Evolutionary conservation across 2,797 vertebrate species (phyloP).

Genomic region (Prionace glauca): DNA sequence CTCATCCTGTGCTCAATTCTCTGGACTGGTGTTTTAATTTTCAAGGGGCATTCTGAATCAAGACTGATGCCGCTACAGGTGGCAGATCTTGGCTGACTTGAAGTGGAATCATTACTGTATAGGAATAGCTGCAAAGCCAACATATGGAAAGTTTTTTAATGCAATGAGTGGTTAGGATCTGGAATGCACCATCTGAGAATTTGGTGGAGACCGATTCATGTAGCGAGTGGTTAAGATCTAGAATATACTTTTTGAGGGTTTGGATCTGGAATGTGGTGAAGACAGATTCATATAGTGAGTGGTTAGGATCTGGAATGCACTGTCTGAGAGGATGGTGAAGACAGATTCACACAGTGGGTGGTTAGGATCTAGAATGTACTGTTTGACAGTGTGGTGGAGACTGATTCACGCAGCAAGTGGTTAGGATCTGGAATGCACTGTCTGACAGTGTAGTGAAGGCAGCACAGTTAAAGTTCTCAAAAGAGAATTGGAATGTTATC

Average conservation of each 20-base stretch:
- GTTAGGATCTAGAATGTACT: not conserved
- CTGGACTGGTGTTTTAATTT: not conserved
- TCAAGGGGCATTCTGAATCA: not conserved
- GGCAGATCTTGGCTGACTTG: not conserved
- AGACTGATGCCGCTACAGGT: not conserved
- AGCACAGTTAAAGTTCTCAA: not conserved
- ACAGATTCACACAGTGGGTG: no score
- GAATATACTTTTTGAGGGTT: not conserved
- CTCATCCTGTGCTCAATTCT: not conserved
- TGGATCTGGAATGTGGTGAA: no score
- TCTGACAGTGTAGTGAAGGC: not conserved
- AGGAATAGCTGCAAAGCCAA: not conserved
- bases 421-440: no score
- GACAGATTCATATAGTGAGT: not conserved
- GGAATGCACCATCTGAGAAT: not conserved
- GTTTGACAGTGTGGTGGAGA: no score
- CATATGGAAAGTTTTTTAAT: not conserved
- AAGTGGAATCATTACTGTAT: not conserved
- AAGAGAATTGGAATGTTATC: not conserved
- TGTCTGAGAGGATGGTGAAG: not conserved
- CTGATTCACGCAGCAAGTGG: no score
- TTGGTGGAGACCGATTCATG: no score
- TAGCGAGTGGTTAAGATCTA: not conserved
- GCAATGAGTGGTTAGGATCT: not conserved
- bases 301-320: not conserved